phyloP scores from a whole-genome alignment of 1,140 invertebrate genomes.

The Venustaconcha ellipsiformis region DNA sequence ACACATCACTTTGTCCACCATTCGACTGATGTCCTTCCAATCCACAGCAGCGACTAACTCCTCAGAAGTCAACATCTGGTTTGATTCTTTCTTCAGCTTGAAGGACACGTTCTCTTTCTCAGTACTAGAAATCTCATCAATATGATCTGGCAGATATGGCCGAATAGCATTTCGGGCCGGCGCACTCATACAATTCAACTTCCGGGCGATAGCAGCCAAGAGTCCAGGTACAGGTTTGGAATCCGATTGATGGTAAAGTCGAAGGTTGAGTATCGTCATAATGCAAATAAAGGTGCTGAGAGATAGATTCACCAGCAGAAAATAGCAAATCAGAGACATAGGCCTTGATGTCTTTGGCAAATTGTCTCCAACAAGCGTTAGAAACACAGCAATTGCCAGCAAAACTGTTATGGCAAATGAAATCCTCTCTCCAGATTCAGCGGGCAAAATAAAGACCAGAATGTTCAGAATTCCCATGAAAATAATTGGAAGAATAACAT shows the following conservation, averaged over 20 bases:
- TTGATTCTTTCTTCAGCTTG: background rate
- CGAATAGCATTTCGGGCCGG: background rate
- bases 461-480: conserved; percentile 72
- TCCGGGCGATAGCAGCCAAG: background rate
- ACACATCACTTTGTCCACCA: background rate
- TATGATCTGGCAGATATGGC: too few species aligned
- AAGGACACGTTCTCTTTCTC: background rate
- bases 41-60: background rate
- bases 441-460: conserved; percentile 73
- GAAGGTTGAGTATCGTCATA: conserved; percentile 15
- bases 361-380: conserved; percentile 73
- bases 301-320: conserved; percentile 9
- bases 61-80: background rate
- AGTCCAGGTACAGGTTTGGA: conserved; percentile 1
- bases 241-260: conserved; percentile 12
- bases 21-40: background rate
- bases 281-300: conserved; percentile 25
- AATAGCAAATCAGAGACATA: conserved; percentile 64
- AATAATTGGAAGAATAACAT: conserved; percentile 73
- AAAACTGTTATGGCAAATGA: conserved; percentile 73
- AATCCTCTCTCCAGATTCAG: conserved; percentile 74
- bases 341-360: conserved; percentile 73
- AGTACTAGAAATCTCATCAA: too few species aligned
- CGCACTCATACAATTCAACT: conserved; percentile 5
- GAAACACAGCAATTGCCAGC: conserved; percentile 74